These are phyloP conservation scores for Pammene aurita DNA, from an alignment of 2,888 invertebrate species.

Conservation along the genomic window DNA sequence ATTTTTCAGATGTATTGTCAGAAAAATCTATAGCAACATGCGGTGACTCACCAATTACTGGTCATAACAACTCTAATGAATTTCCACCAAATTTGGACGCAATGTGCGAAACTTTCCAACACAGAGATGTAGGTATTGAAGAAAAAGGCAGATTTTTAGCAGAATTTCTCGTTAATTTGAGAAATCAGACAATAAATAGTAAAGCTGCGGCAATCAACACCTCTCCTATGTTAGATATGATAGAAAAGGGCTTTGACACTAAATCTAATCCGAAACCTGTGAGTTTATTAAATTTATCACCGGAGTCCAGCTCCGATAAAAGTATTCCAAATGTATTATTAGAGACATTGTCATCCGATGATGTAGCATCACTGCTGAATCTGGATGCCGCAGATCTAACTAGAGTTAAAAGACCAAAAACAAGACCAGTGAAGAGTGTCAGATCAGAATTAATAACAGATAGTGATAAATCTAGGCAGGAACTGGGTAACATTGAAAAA, in stretches of 20 bases:
- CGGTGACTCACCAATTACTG: conserved; percentile 62
- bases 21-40: conserved; percentile 60
- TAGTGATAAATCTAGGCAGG: background rate
- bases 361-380: no score
- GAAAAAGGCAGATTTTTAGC: conserved; percentile 54
- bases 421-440: background rate
- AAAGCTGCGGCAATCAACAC: conserved; percentile 19
- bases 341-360: no score
- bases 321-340: no score
- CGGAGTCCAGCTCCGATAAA: no score
- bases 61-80: conserved; percentile 64
- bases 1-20: conserved; percentile 46
- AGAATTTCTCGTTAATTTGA: conserved; percentile 60
- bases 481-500: background rate
- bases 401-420: background rate
- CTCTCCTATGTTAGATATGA: conserved; percentile 45
- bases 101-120: conserved; percentile 51
- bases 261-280: no score
- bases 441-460: background rate
- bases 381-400: no score
- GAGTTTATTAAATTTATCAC: no score
- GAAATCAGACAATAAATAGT: conserved; percentile 35
- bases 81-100: conserved; percentile 55
- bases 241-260: no score
- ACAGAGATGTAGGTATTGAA: conserved; percentile 58